These are phyloP conservation scores for Drosophila falleni DNA, from an alignment of 2,888 invertebrate species.

Conservation along the genomic window DNA sequence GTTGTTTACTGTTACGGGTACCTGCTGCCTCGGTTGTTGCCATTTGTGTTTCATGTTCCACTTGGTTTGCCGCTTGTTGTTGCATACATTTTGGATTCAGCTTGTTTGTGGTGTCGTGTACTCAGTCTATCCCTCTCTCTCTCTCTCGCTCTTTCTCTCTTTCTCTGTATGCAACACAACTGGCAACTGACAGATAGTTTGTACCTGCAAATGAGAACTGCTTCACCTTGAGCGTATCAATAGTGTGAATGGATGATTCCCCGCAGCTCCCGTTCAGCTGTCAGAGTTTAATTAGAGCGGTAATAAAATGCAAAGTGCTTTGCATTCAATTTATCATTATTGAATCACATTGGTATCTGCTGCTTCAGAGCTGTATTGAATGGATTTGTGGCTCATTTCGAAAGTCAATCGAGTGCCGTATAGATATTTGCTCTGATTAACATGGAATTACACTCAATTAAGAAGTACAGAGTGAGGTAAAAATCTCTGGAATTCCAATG, in stretches of 20 bases:
- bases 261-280: conserved; percentile 18
- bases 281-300: conserved; percentile 78
- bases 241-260: conserved; percentile 16
- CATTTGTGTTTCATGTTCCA: conserved; percentile 40
- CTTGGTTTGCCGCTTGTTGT: conserved; percentile 25
- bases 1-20: conserved; percentile 39
- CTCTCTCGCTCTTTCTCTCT: conserved; percentile 1
- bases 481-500: conserved; percentile 36
- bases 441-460: conserved; percentile 54
- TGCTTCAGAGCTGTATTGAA: not conserved
- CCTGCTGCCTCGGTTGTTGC: conserved; percentile 37
- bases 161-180: conserved; percentile 5
- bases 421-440: conserved; percentile 55
- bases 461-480: conserved; percentile 23
- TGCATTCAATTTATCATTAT: conserved; percentile 15
- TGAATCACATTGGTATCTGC: not conserved
- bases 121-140: conserved; percentile 15
- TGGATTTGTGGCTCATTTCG: conserved; percentile 40
- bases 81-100: conserved; percentile 48
- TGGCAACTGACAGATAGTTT: conserved; percentile 20
- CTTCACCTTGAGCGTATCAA: conserved; percentile 58
- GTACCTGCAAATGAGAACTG: conserved; percentile 32
- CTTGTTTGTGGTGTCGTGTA: conserved; percentile 54
- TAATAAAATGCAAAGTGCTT: conserved; percentile 69
- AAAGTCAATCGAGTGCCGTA: conserved; percentile 31